These are phyloP conservation scores for Antechinus flavipes DNA, from an alignment of 2,113 vertebrate genomes.

Conservation along the genomic window DNA sequence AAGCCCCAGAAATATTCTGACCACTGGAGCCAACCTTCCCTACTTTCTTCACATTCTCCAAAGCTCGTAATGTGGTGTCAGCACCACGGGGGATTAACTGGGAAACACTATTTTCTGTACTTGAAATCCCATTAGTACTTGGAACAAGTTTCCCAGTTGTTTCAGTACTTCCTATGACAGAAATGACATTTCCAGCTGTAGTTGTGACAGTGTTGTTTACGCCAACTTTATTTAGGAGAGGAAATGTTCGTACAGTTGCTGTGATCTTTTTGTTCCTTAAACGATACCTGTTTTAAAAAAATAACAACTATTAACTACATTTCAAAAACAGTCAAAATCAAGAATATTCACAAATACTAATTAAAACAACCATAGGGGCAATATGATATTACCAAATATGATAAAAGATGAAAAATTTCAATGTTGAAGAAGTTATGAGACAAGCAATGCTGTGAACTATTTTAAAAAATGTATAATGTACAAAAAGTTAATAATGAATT, in stretches of 20 bases:
- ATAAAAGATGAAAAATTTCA: not conserved
- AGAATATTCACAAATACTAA: not conserved
- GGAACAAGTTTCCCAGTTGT: constrained; percentile 86
- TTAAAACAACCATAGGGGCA: not conserved
- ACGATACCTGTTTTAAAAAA: constrained; percentile 88
- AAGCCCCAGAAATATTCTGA: constrained; percentile 83
- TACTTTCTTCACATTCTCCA: constrained; percentile 90
- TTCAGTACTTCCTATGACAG: constrained; percentile 89
- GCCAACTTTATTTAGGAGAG: constrained; percentile 90
- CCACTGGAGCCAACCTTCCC: constrained; percentile 85
- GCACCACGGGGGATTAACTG: constrained; percentile 91
- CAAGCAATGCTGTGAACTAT: not conserved
- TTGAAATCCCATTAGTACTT: constrained; percentile 85
- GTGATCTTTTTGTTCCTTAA: constrained; percentile 97
- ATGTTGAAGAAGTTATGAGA: not conserved
- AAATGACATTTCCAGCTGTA: constrained; percentile 85
- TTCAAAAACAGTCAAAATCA: not conserved
- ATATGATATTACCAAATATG: not conserved
- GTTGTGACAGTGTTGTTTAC: constrained; percentile 85
- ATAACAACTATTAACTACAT: not conserved
- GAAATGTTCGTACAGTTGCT: constrained; percentile 89
- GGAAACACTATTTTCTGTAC: constrained; percentile 85
- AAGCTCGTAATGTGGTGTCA: constrained; percentile 84
- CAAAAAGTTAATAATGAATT: not conserved
- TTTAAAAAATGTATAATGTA: not conserved